Base-by-base conservation (phyloP, 2,888 invertebrate species). In the Acanthococcus lagerstroemiae region DNA sequence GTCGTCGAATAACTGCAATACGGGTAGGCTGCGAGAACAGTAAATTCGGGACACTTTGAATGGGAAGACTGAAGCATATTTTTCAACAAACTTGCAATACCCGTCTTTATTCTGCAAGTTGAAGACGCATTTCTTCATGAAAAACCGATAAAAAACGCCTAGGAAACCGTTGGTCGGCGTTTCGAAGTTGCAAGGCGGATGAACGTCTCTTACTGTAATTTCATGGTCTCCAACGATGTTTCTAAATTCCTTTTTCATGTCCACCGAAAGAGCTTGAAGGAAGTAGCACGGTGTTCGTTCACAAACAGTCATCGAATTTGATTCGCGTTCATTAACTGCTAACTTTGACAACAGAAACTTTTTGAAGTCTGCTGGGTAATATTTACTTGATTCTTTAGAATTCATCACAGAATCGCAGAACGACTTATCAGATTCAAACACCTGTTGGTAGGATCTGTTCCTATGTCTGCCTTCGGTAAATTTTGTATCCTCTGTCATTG, bases 121-220 rank as follows among this genome's bases (percentile, higher is more conserved):
- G 30, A 50, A 27, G 9, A 61, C 22, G 24, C 50, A 50, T 21
- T 61, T 61, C 17, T 61, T 48, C 1, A 52, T n/a, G 25, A 52
- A 61, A 17, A 30, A 61, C 15, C 52, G 61, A 54, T 30, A 19
- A 17, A 52, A 61, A 7, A 61, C 61, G 15, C 61, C 61, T 9
- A 61, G 22, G 21, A 30, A 50, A 4, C 61, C 61, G 17, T 52
- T 61, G 0, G 61, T 17, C n/a, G n/a, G n/a, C 2, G 1, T 4
- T 1, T 7, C 52, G 15, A 1, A 5, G 6, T 37, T 12, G 5
- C 30, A 22, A 3, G 52, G 22, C 4, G 52, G 37, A 24, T 61
- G 61, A 6, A 61, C 54, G 7, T 54, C 5, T 6, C 27, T 50
- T 1, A 52, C 4, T 1, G 19, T 12, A 2, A 54, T 37, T 4